Percentiles rank a stretch among this genome's conserved stretches.
These are phyloP conservation scores for Tautogolabrus adspersus DNA, from an alignment of 2,113 vertebrate species.

Conservation along the genomic window DNA sequence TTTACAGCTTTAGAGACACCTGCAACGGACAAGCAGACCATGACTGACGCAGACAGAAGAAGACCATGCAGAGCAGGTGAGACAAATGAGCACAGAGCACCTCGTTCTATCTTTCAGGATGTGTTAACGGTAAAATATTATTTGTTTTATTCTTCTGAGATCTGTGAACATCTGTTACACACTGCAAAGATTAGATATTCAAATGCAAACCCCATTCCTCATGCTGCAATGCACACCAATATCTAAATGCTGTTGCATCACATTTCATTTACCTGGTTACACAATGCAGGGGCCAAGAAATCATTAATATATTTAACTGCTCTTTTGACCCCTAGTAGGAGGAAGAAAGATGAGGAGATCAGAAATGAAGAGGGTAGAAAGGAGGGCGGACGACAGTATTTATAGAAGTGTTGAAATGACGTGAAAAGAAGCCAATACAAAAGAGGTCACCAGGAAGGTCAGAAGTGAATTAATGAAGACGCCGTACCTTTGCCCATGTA, in stretches of 20 bases:
- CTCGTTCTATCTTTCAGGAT: background rate
- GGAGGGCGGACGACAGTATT: constrained; percentile 15
- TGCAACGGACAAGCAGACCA: constrained; percentile 95
- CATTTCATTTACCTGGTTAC: constrained; percentile 94
- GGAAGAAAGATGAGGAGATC: constrained; percentile 51
- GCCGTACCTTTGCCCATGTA: constrained; percentile 94
- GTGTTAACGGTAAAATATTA: background rate
- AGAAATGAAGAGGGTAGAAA: constrained; percentile 30
- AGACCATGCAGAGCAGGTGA: constrained; percentile 80
- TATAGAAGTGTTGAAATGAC: constrained; percentile 14
- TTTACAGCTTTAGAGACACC: constrained; percentile 99
- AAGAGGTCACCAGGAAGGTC: background rate
- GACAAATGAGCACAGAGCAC: constrained; percentile 77
- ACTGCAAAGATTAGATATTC: constrained; percentile 82
- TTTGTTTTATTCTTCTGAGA: background rate
- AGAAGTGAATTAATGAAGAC: background rate
- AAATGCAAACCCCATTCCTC: constrained; percentile 78
- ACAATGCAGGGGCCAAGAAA: constrained; percentile 96
- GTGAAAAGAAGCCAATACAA: constrained; percentile 3
- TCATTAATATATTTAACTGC: constrained; percentile 98
- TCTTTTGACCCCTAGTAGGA: constrained; percentile 95
- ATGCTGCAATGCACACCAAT: constrained; percentile 81
- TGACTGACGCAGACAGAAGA: constrained; percentile 83
- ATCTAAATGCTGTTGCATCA: constrained; percentile 54
- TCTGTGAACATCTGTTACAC: constrained; percentile 78